Percentiles rank a stretch among this genome's conserved stretches.
phyloP scores from a whole-genome alignment of 2,888 invertebrate species.

The Bibio marci region DNA sequence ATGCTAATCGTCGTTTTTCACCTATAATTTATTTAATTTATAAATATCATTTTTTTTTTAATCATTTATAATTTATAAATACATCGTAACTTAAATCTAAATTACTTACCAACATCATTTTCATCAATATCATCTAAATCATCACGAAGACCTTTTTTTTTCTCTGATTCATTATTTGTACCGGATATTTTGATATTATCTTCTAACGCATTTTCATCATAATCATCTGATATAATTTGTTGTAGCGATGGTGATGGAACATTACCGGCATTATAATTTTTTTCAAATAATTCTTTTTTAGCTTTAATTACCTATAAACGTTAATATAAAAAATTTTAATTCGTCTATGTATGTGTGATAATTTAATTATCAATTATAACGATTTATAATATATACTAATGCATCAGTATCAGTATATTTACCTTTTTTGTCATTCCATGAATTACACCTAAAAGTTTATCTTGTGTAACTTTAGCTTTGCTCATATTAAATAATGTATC shows the following conservation, averaged over 20 bases:
- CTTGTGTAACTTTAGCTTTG: conserved; percentile 45
- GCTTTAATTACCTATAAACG: conserved; percentile 31
- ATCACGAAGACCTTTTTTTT: conserved; percentile 48
- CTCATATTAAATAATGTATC: conserved; percentile 2
- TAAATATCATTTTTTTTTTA: not conserved
- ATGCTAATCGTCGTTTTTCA: conserved; percentile 40
- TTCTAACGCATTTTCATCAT: conserved; percentile 22
- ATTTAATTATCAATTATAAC: too few species aligned
- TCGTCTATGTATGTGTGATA: too few species aligned
- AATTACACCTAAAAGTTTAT: conserved; percentile 47
- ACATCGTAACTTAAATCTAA: conserved; percentile 15
- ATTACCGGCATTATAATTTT: conserved; percentile 32
- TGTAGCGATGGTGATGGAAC: conserved; percentile 28
- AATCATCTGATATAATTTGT: conserved; percentile 24
- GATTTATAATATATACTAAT: not conserved
- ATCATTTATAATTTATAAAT: not conserved
- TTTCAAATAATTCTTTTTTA: conserved; percentile 40
- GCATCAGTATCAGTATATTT: not conserved
- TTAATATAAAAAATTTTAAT: too few species aligned
- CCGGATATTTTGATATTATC: conserved; percentile 25
- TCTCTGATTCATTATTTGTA: conserved; percentile 16
- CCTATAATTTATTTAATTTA: conserved; percentile 22
- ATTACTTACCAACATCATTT: conserved; percentile 41
- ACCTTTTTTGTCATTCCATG: conserved; percentile 52
- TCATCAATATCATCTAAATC: conserved; percentile 69